Base-by-base conservation (phyloP, 2,888 invertebrate genomes). In the Bembecia ichneumoniformis region DNA sequence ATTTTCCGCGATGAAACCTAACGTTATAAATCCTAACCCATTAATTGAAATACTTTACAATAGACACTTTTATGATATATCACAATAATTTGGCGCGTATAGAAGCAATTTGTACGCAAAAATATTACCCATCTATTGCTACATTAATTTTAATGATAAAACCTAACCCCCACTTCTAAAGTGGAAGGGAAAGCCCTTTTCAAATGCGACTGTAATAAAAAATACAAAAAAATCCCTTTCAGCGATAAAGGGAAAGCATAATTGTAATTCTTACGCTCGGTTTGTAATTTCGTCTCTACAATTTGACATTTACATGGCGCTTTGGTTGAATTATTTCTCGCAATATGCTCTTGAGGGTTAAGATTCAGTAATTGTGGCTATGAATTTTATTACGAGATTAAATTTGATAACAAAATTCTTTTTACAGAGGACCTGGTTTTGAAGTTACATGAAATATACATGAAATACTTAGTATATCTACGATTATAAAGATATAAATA, bases 81-180 rank as follows among this genome's bases (percentile, higher is more conserved):
- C 20, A 7, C 5, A 28, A 28, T 28, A 28, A 28, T 28, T 28
- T 3, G 20, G 3, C 4, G 40, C n/a, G 7, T 13, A 40, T n/a
- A n/a, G 40, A n/a, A 40, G 13, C 13, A 40, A 40, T 40, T n/a
- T n/a, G n/a, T 40, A 40, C 17, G 56, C 55, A 58, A 57, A 64
- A 64, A 64, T 58, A 44, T 44, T 15, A 44, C 17, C 59, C 59
- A 63, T 58, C 64, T 68, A 74, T 64, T 72, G 68, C 77, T 59
- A 75, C 82, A 83, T 83, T 83, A 83, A 81, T 82, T 83, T 81
- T 81, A 81, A 84, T 76, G 82, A 74, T 71, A 72, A 76, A 75
- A 70, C 75, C 67, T 56, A 58, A 40, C n/a, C 40, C n/a, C 40
- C 40, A 40, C 13, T 4, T 40, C n/a, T 13, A 40, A 11, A 40